Conservation (phyloP, 2,888 invertebrate species). For the Scrobipalpa costella region DNA sequence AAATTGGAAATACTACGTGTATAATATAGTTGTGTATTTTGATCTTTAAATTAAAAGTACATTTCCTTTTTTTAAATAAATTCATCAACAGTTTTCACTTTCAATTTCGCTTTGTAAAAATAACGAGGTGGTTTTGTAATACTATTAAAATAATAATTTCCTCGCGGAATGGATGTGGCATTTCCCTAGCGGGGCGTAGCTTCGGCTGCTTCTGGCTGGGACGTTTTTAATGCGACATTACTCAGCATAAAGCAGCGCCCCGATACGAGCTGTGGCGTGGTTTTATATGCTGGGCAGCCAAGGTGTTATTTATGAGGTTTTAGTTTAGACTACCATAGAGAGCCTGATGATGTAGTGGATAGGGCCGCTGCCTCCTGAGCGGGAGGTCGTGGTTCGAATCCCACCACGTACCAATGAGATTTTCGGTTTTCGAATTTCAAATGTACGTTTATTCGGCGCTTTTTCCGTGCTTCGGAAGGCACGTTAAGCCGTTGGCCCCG, state of each 20-base stretch:
- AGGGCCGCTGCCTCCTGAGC: too few species aligned
- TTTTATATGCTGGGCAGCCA: constrained; percentile 20
- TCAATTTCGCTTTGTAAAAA: not conserved
- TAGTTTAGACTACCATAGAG: not conserved
- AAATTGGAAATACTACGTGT: too few species aligned
- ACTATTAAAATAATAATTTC: constrained; percentile 36
- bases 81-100: not conserved
- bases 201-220: constrained; percentile 41
- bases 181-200: constrained; percentile 42
- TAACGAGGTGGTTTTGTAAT: constrained; percentile 13
- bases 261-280: constrained; percentile 32
- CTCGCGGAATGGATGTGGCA: constrained; percentile 39
- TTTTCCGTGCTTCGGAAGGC: too few species aligned
- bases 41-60: too few species aligned
- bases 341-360: too few species aligned
- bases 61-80: not conserved
- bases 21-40: too few species aligned
- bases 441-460: too few species aligned
- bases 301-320: constrained; percentile 16
- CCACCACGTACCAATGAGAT: too few species aligned
- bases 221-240: constrained; percentile 52
- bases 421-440: too few species aligned
- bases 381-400: too few species aligned
- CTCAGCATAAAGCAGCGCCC: constrained; percentile 41
- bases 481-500: too few species aligned